These are phyloP conservation scores for Diploscapter pachys DNA, from an alignment of 1,140 invertebrate genomes.

Conservation along the genomic window DNA sequence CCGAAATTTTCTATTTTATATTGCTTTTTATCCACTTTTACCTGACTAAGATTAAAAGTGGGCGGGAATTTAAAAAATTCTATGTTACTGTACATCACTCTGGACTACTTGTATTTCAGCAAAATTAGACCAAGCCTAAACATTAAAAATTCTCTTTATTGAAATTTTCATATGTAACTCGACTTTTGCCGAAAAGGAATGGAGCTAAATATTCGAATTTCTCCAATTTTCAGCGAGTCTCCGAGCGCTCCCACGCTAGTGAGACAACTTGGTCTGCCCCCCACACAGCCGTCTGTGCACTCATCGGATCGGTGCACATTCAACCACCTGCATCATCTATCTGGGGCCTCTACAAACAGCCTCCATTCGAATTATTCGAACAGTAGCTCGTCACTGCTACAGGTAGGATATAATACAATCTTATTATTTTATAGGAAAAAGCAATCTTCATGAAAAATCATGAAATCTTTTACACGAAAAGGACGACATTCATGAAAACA, in stretches of 20 bases:
- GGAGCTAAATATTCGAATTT: too few species aligned
- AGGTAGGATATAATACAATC: not conserved
- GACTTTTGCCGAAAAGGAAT: too few species aligned
- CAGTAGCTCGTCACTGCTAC: slow-evolving; percentile 6
- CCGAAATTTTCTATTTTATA: too few species aligned
- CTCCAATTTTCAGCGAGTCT: slow-evolving; percentile 26
- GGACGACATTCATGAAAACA: not conserved
- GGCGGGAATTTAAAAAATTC: too few species aligned
- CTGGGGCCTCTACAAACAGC: not conserved
- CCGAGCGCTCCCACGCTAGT: slow-evolving; percentile 22
- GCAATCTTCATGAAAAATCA: not conserved
- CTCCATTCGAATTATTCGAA: not conserved
- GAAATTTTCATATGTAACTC: too few species aligned
- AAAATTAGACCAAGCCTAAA: too few species aligned
- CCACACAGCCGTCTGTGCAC: slow-evolving; percentile 12
- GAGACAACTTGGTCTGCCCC: slow-evolving; percentile 26
- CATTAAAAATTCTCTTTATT: too few species aligned
- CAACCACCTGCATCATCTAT: slow-evolving; percentile 24
- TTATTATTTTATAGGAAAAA: not conserved
- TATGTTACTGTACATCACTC: too few species aligned
- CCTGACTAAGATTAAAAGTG: too few species aligned
- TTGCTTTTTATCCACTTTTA: too few species aligned
- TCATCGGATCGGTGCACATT: slow-evolving; percentile 8
- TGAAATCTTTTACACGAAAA: not conserved
- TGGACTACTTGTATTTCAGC: too few species aligned